Base-by-base conservation (phyloP, 1,140 invertebrate genomes). In the Drosophila elegans region DNA sequence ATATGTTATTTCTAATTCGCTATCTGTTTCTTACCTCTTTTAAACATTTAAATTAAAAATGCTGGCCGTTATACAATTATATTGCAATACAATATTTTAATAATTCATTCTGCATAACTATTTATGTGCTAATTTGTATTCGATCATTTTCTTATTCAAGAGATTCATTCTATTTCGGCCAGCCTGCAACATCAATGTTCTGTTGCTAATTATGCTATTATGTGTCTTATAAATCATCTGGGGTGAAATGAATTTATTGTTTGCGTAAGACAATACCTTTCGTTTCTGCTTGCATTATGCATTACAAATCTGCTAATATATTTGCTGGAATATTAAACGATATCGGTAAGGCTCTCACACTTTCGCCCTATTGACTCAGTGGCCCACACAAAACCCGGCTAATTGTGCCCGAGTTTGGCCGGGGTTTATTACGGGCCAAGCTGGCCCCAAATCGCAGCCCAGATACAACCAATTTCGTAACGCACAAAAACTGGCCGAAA, bases 351-450 rank as follows among this genome's bases (percentile, higher is more conserved):
- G 13, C 3, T 21, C 21, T 12, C 41, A 32, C 79, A 59, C 45
- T 62, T 67, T 45, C 46, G 61, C 62, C 83, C 78, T 88, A 75
- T 85, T 82, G 82, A 77, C 81, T 82, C 53, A 68, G 74, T 38
- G 29, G 62, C 48, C 62, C 57, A 46, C 73, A 66, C 73, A 32
- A 63, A 45, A 53, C 48, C 48, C 69, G 44, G 73, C 73, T 75
- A 75, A 75, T 75, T 75, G 73, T 67, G 73, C 21, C 46, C n/a
- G 38, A 67, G 48, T 39, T 73, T 42, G 63, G 49, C 44, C 41
- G 34, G 46, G 16, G 73, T 34, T 67, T 75, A 67, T 53, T 75
- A 48, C 64, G 34, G 12, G 32, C 53, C 53, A 42, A 16, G 59
- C 59, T 55, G 53, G 46, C 25, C 44, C 59, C 53, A 41, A 48